Base-by-base conservation (phyloP, 1,140 invertebrate species). In the Dryas iulia region DNA sequence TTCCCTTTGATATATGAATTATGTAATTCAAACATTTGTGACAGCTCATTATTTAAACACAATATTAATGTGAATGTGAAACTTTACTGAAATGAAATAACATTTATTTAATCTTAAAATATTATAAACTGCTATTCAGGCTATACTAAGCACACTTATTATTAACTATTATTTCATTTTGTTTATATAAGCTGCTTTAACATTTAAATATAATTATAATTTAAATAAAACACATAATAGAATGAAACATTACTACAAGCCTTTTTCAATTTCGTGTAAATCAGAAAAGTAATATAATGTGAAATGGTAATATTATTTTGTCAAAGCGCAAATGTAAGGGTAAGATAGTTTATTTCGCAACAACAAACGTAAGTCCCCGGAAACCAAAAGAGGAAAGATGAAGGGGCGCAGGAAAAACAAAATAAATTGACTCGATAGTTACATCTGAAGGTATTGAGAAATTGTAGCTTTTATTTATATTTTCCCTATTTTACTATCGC, bases 1-100 rank as follows among this genome's bases (percentile, higher is more conserved):
- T 53, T 47, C 18, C 39, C 67, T 69, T 69, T 69, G 60, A 69
- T 69, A 59, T 35, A 59, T 14, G 59, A 61, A 62, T 58, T 62
- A 69, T 69, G 66, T 62, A 69, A 69, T 69, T 69, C 24, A 7
- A 21, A 54, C n/a, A n/a, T 64, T 54, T 18, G 57, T 47, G 8
- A 26, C 6, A 10, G 39, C 39, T 18, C 8, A 31, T 47, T 47
- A 18, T 18, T 47, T 47, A 39, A 47, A 21, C 8, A 47, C 8
- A 3, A 47, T 47, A 47, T 47, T 47, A 47, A 18, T 6, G 6
- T 21, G 14, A 47, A 10, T 47, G 4, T 47, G 8, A 8, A 21
- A 21, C 3, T 47, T 8, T 18, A 14, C 21, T n/a, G n/a, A n/a
- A n/a, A n/a, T n/a, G n/a, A n/a, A n/a, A n/a, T n/a, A n/a, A n/a